Base-by-base conservation (phyloP, 2,888 invertebrate genomes). In the Deladenus siricidicola region DNA sequence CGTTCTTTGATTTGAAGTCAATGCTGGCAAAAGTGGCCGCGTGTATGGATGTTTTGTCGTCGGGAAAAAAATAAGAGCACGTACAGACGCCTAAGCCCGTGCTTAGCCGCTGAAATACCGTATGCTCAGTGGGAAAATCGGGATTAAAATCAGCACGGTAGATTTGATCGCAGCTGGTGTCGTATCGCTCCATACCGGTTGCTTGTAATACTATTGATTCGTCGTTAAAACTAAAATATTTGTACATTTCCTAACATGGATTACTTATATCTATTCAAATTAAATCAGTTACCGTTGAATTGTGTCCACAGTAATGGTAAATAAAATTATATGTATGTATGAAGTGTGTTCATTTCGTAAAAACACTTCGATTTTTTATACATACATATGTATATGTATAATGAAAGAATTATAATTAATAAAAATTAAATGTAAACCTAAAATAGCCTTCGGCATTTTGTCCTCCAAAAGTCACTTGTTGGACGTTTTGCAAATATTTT, bases 391-490 rank as follows among this genome's bases (percentile, higher is more conserved):
- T n/a, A n/a, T n/a, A n/a, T n/a, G n/a, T n/a, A n/a, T n/a, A n/a
- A n/a, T n/a, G n/a, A n/a, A n/a, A n/a, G n/a, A n/a, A n/a, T n/a
- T n/a, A n/a, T n/a, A n/a, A n/a, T 10, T 26, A 14, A 4, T 19
- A 19, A 23, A 58, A 34, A 4, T n/a, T 24, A 14, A 58, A 56
- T 3, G 8, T 17, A 8, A 59, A 63, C 50, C 67, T 62, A 65
- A 70, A 68, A 43, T 70, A 70, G 1, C 67, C 70, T 43, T 70
- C 70, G 17, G 71, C 71, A 53, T 70, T 71, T 26, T 58, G 54
- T 6, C 70, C 70, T 1, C 65, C 67, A 28, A 71, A 70, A 2
- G 70, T 71, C 23, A 70, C 44, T 53, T 70, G 70, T 14, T 56
- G 24, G 19, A 71, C 58, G 45, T 64, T 71, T 29, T 56, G 48